These are phyloP conservation scores for Hucho hucho DNA, from an alignment of 2,113 vertebrate species.

Conservation along the genomic window DNA sequence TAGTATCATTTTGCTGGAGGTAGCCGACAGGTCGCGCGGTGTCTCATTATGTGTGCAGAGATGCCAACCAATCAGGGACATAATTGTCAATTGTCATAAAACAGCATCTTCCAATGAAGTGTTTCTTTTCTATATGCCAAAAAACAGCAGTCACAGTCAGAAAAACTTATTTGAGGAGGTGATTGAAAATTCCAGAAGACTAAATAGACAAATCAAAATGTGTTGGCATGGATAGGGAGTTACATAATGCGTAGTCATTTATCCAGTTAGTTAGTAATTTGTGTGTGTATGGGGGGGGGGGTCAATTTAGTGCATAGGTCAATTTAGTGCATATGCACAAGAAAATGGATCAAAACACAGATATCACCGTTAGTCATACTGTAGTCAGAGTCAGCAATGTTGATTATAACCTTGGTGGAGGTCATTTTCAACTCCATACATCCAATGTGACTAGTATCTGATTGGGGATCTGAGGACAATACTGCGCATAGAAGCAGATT, in stretches of 20 bases:
- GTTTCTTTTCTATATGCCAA: slow-evolving; percentile 2
- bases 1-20: slow-evolving; percentile 52
- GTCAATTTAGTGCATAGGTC: slow-evolving; percentile 47
- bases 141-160: neutral
- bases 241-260: neutral
- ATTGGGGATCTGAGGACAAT: slow-evolving; percentile 37
- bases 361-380: slow-evolving; percentile 30
- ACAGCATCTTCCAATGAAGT: slow-evolving; percentile 28
- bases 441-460: slow-evolving; percentile 48
- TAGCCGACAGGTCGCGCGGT: slow-evolving; percentile 42
- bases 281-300: neutral
- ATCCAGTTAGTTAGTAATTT: neutral
- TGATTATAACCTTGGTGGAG: slow-evolving; percentile 51
- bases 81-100: slow-evolving; percentile 20
- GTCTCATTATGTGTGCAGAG: slow-evolving; percentile 49
- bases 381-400: slow-evolving; percentile 48
- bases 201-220: slow-evolving; percentile 9
- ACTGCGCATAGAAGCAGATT: slow-evolving; percentile 31
- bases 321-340: slow-evolving; percentile 46
- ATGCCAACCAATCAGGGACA: slow-evolving; percentile 64
- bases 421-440: slow-evolving; percentile 58
- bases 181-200: slow-evolving; percentile 1
- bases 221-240: neutral
- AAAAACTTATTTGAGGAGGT: neutral
- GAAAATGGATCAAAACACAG: slow-evolving; percentile 27